A percentile compares a stretch with the other conserved stretches of the same genome.
These are phyloP conservation scores for Pinctada fucata DNA, from an alignment of 2,888 invertebrate species.

Conservation along the genomic window DNA sequence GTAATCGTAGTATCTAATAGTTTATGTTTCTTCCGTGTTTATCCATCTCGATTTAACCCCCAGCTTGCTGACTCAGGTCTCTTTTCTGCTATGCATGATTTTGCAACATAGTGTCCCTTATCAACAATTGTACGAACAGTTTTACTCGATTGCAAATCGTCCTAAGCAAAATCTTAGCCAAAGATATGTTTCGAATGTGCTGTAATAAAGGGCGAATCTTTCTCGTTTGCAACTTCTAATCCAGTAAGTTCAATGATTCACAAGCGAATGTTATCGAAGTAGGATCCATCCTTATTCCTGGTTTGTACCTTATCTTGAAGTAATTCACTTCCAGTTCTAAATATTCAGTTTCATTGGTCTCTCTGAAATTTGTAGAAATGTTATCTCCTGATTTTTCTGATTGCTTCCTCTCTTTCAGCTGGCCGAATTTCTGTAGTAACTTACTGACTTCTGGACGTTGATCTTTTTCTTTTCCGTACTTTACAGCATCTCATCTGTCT, in stretches of 20 bases:
- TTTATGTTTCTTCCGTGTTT: constrained; percentile 38
- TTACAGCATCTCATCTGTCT: too few species aligned
- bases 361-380: neutral
- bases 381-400: too few species aligned
- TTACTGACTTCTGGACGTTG: constrained; percentile 1
- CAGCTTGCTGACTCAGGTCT: constrained; percentile 19
- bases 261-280: constrained; percentile 27
- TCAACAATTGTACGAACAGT: constrained; percentile 38
- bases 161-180: constrained; percentile 14
- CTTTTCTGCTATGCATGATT: constrained; percentile 31
- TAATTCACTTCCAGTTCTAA: too few species aligned
- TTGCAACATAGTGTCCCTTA: constrained; percentile 39
- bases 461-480: constrained; percentile 14
- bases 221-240: constrained; percentile 40
- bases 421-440: constrained; percentile 6
- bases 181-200: constrained; percentile 31
- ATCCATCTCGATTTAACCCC: constrained; percentile 39
- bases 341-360: too few species aligned
- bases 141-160: constrained; percentile 21
- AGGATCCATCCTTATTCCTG: constrained; percentile 31
- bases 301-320: neutral
- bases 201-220: constrained; percentile 30
- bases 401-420: neutral
- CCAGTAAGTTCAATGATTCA: constrained; percentile 40
- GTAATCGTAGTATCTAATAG: constrained; percentile 43